Evolutionary conservation across 2,888 invertebrate genomes (phyloP).

Genomic region (Drosophila ezoana): DNA sequence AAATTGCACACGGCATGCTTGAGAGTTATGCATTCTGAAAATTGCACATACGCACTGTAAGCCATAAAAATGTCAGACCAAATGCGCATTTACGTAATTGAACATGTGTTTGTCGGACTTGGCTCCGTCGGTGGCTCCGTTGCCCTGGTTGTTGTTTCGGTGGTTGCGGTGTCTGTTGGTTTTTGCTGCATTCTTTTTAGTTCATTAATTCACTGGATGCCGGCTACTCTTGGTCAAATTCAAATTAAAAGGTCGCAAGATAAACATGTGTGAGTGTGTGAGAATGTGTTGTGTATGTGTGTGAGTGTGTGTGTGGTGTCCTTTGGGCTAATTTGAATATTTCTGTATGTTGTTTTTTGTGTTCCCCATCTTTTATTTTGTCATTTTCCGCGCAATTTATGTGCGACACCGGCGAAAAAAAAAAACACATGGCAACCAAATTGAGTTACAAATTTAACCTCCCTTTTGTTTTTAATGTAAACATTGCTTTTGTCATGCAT

Average conservation of each 20-base stretch:
- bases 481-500: conserved; percentile 37
- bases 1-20: conserved; percentile 40
- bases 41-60: conserved; percentile 42
- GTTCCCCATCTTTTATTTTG: conserved; percentile 5
- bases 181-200: conserved; percentile 47
- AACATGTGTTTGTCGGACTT: conserved; percentile 64
- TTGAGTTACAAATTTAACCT: conserved; percentile 63
- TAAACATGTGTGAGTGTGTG: conserved; percentile 8
- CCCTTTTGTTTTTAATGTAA: conserved; percentile 52
- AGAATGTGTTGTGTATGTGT: conserved; percentile 6
- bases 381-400: conserved; percentile 58
- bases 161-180: conserved; percentile 5
- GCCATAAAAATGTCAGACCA: conserved; percentile 48
- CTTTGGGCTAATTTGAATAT: conserved; percentile 66
- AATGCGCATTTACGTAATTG: conserved; percentile 64
- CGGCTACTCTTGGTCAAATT: conserved; percentile 58
- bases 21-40: conserved; percentile 40
- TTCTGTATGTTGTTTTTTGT: conserved; percentile 30
- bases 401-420: conserved; percentile 36
- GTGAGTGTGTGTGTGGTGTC: conserved; percentile 3
- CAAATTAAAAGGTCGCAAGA: conserved; percentile 65
- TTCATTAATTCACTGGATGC: conserved; percentile 65
- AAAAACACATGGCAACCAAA: conserved; percentile 49
- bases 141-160: conserved; percentile 9
- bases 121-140: conserved; percentile 17